A percentile compares a stretch with the other conserved stretches of the same genome.
Conservation (phyloP, 2,113 vertebrate genomes). For the Sisor rabdophorus region DNA sequence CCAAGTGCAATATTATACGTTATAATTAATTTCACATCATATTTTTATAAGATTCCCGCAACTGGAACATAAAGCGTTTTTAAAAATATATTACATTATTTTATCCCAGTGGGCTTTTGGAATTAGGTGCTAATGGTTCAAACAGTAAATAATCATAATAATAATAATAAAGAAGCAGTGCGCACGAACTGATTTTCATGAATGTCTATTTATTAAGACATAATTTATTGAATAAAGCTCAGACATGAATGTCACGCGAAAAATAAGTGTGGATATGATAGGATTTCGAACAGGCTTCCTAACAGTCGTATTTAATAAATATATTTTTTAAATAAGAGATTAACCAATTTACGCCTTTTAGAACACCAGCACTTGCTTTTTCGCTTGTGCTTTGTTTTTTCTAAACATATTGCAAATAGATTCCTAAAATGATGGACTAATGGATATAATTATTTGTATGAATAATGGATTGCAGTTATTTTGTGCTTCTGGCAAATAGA, state of each 20-base stretch:
- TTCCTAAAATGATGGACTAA: neutral
- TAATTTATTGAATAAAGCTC: neutral
- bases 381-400: neutral
- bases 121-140: neutral
- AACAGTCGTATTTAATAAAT: neutral
- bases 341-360: neutral
- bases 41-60: neutral
- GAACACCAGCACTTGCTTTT: neutral
- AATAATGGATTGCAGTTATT: conserved; percentile 2
- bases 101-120: neutral
- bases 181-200: neutral
- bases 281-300: neutral
- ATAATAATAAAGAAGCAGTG: neutral
- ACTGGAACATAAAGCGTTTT: neutral
- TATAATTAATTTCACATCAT: neutral
- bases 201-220: neutral
- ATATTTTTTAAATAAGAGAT: conserved; percentile 3
- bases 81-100: neutral
- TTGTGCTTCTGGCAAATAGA: conserved; percentile 1
- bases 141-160: neutral
- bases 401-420: too few species aligned
- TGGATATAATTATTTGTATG: neutral
- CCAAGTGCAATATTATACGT: neutral
- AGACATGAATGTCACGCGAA: neutral
- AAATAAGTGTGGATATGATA: neutral